Evolutionary conservation across 2,888 invertebrate genomes (phyloP).

Genomic region (Iphiclides podalirius): DNA sequence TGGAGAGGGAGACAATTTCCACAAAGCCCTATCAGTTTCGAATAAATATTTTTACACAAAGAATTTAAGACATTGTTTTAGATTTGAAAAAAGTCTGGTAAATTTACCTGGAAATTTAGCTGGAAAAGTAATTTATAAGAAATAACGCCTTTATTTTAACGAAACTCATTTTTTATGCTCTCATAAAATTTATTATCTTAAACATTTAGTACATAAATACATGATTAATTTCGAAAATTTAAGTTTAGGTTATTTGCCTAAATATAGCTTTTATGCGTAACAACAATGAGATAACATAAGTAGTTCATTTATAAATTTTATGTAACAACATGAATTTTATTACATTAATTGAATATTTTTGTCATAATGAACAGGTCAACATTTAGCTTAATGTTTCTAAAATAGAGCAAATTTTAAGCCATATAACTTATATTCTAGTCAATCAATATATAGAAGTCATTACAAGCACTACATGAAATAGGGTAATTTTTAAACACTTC

Average conservation of each 20-base stretch:
- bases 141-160: background rate
- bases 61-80: too few species aligned
- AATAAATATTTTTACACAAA: too few species aligned
- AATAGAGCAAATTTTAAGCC: background rate
- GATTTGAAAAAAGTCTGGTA: too few species aligned
- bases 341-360: background rate
- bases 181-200: constrained; percentile 23
- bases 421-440: too few species aligned
- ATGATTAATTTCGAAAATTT: constrained; percentile 5
- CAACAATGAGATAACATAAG: background rate
- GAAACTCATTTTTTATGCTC: constrained; percentile 7
- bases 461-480: background rate
- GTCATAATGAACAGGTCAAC: background rate
- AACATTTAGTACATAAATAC: constrained; percentile 17
- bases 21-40: too few species aligned
- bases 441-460: background rate
- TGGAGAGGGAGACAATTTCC: too few species aligned
- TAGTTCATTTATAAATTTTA: constrained; percentile 11
- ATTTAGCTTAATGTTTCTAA: background rate
- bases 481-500: background rate
- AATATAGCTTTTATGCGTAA: background rate
- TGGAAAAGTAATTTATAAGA: too few species aligned
- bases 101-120: too few species aligned
- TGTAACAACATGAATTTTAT: background rate
- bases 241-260: constrained; percentile 4